Evolutionary conservation across 2,888 invertebrate genomes (phyloP).

Genomic region (Timema cristinae): DNA sequence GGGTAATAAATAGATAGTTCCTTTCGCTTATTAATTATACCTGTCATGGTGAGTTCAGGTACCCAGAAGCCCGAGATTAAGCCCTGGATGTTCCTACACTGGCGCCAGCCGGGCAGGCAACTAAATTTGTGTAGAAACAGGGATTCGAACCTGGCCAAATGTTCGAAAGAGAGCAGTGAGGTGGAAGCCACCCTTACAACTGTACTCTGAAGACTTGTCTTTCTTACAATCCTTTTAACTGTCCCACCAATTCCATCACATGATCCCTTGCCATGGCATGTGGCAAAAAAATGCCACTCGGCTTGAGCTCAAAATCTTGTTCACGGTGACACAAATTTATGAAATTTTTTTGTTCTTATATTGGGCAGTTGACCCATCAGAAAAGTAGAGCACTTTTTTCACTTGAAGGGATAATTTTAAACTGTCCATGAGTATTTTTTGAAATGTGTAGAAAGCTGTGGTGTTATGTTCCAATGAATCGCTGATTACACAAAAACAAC

Average conservation of each 20-base stretch:
- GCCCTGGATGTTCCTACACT: no score
- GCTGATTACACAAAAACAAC: slow-evolving; percentile 8
- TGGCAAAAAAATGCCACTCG: slow-evolving; percentile 10
- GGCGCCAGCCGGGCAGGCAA: no score
- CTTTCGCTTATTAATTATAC: no score
- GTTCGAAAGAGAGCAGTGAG: no score
- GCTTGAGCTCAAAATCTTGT: slow-evolving; percentile 11
- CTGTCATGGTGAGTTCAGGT: no score
- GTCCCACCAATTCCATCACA: slow-evolving; percentile 5
- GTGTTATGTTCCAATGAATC: slow-evolving; percentile 8
- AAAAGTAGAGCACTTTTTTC: slow-evolving; percentile 8
- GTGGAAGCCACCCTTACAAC: no score
- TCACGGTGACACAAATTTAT: slow-evolving; percentile 7
- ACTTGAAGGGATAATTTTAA: slow-evolving; percentile 6
- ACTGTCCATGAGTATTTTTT: slow-evolving; percentile 6
- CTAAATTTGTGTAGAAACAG: no score
- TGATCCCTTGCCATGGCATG: background rate
- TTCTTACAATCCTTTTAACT: slow-evolving; percentile 6
- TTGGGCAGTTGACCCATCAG: slow-evolving; percentile 2
- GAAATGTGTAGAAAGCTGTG: background rate
- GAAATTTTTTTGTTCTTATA: slow-evolving; percentile 4
- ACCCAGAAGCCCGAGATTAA: no score
- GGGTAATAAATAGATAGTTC: no score
- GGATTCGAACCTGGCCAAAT: no score
- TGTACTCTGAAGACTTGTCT: no score